These are phyloP conservation scores for Anolis carolinensis DNA, from an alignment of 2,113 vertebrate genomes.

Conservation along the genomic window DNA sequence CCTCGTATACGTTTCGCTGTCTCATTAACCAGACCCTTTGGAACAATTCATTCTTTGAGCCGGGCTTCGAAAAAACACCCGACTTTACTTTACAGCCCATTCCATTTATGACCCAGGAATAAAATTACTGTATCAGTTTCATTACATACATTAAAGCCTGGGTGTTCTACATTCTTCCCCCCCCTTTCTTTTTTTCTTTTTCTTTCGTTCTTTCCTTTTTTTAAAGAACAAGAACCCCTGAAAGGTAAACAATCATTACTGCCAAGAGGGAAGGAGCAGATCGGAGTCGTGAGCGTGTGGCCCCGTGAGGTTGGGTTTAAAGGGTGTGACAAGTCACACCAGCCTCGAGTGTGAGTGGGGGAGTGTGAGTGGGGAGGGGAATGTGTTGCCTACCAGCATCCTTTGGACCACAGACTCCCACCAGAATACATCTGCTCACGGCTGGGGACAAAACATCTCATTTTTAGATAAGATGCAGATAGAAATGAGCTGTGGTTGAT, in stretches of 20 bases:
- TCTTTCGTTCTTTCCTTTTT: neutral
- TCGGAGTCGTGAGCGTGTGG: neutral
- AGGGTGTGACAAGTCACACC: neutral
- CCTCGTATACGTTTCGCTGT: slow-evolving; percentile 35
- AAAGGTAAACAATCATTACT: slow-evolving; percentile 55
- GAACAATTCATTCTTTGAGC: slow-evolving; percentile 72
- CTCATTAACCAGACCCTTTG: slow-evolving; percentile 54
- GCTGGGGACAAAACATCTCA: neutral
- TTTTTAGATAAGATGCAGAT: neutral
- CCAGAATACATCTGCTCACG: neutral
- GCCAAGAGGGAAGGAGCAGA: neutral
- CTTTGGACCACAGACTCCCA: neutral
- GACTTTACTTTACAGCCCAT: slow-evolving; percentile 66
- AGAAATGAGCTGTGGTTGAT: neutral
- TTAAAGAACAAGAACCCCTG: slow-evolving; percentile 35
- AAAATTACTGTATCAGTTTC: slow-evolving; percentile 71
- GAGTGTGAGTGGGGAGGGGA: neutral
- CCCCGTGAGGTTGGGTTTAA: neutral
- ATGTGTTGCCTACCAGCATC: neutral
- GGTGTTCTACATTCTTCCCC: slow-evolving; percentile 37
- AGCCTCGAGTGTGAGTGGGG: neutral
- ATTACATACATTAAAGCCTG: slow-evolving; percentile 43
- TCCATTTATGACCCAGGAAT: slow-evolving; percentile 69
- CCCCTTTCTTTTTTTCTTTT: neutral
- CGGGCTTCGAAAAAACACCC: slow-evolving; percentile 40